A percentile compares a stretch with the other conserved stretches of the same genome.
These are phyloP conservation scores for Deilephila elpenor DNA, from an alignment of 2,888 invertebrate species.

Conservation along the genomic window DNA sequence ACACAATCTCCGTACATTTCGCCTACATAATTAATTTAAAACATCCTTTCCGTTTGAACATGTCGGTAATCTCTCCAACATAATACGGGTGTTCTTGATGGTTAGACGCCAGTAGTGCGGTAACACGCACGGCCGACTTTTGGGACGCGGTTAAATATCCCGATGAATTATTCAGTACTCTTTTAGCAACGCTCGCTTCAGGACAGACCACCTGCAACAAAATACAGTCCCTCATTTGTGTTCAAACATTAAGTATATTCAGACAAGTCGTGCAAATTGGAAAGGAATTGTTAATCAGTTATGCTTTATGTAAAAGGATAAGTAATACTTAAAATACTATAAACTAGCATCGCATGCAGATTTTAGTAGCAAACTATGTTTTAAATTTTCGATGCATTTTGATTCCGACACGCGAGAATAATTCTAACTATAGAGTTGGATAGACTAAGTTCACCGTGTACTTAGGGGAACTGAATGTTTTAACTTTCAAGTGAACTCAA, in stretches of 20 bases:
- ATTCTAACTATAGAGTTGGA: background rate
- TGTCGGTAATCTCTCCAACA: constrained; percentile 56
- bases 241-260: constrained; percentile 42
- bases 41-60: constrained; percentile 41
- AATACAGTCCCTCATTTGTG: constrained; percentile 75
- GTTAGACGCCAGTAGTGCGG: constrained; percentile 49
- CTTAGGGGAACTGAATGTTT: background rate
- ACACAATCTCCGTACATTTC: background rate
- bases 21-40: constrained; percentile 34
- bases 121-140: constrained; percentile 57
- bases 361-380: background rate
- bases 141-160: constrained; percentile 74
- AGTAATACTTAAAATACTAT: background rate
- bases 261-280: constrained; percentile 51
- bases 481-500: background rate
- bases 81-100: constrained; percentile 50
- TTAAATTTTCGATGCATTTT: background rate
- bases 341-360: background rate
- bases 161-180: constrained; percentile 80
- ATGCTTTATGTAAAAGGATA: background rate
- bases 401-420: background rate
- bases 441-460: background rate
- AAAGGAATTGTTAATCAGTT: constrained; percentile 54
- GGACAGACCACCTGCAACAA: constrained; percentile 78
- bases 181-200: constrained; percentile 70